Base-by-base conservation (phyloP, 1,140 invertebrate species). In the Anastrepha ludens region DNA sequence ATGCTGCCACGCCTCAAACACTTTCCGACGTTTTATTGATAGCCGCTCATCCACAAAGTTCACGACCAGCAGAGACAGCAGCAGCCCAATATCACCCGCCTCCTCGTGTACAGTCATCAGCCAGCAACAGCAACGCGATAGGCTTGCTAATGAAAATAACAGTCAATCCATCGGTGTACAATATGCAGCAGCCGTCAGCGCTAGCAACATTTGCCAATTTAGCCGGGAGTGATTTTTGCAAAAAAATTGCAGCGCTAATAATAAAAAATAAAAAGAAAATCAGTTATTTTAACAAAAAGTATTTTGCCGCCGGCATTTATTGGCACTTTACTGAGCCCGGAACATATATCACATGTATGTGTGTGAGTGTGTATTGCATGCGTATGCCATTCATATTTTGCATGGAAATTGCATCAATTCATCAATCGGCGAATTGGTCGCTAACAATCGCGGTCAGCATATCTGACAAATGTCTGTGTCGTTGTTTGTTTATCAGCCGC, bases 351-450 rank as follows among this genome's bases (percentile, higher is more conserved):
- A 3, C 7, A 5, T 50, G 70, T 50, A 8, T 47, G 8, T 55
- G n/a, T 55, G 47, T n/a, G 13, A 2, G 15, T 70, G 29, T 41
- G 67, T 41, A 5, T 44, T 47, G 17, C 41, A 74, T 44, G 39
- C 5, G 67, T 20, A 13, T 81, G 17, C 47, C n/a, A 81, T 55
- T 55, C n/a, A 81, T 81, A 29, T 81, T 81, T 81, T 55, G 44
- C 47, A 81, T 55, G 17, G 74, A 81, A 81, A 81, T 81, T 81
- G 74, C 47, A 81, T 81, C 44, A 81, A 81, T 81, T 81, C 74
- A 81, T 81, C 74, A 81, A 81, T 81, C 74, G 74, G 11, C 74
- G 74, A 81, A 81, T 81, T 81, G 74, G 74, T 17, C 74, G 47
- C 74, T 9, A 44, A 81, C 74, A 81, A 81, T 81, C 74, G 41